A percentile compares a stretch with the other conserved stretches of the same genome.
Evolutionary conservation across 2,113 vertebrate species (phyloP).

Genomic region (Colaptes auratus): DNA sequence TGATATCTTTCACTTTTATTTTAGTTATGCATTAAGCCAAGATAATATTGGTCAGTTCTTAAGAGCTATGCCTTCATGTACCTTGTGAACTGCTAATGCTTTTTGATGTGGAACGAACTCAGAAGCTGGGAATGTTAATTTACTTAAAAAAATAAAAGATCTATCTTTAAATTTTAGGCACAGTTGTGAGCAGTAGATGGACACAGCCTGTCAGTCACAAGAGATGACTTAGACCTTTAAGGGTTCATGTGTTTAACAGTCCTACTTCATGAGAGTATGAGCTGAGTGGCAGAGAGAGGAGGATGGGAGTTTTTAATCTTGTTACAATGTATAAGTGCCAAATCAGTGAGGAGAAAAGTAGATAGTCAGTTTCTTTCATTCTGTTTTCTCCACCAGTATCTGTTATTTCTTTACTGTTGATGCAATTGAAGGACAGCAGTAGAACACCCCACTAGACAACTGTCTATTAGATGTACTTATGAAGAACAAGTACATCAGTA

Average conservation of each 20-base stretch:
- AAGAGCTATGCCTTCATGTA: rapidly evolving
- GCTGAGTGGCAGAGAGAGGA: neutral
- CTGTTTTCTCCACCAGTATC: neutral
- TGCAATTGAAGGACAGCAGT: neutral
- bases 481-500: neutral
- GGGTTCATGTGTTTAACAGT: neutral
- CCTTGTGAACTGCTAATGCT: neutral
- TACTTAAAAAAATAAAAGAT: neutral
- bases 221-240: neutral
- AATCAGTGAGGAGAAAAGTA: neutral
- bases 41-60: neutral
- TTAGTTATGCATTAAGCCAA: neutral
- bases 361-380: neutral
- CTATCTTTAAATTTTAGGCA: neutral
- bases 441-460: neutral
- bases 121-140: neutral
- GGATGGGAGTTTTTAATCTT: neutral
- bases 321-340: neutral
- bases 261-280: neutral
- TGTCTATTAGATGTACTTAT: neutral
- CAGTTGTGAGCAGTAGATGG: neutral
- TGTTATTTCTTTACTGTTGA: neutral
- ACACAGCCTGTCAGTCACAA: neutral
- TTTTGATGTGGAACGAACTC: neutral
- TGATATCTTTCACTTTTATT: neutral